Evolutionary conservation across 53 echinoderm and acorn worm species (phyloP).

Genomic region (Stichopus horrens): DNA sequence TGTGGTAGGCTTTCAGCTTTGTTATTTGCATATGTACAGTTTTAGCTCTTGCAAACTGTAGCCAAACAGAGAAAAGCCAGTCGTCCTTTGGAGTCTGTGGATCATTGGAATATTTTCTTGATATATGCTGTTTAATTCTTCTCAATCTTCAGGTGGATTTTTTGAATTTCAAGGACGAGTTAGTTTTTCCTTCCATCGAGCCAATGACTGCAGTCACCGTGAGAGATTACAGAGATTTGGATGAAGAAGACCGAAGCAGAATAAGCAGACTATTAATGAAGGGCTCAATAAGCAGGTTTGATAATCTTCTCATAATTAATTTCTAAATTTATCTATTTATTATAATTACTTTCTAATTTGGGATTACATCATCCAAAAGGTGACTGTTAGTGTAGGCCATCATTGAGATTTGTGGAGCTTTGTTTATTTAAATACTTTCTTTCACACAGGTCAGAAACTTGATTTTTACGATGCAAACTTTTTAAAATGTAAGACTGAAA

Average conservation of each 20-base stretch:
- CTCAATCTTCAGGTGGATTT: slow-evolving; percentile 72
- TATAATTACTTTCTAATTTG: too few species aligned
- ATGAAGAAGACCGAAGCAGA: slow-evolving; percentile 64
- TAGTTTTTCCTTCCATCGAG: slow-evolving; percentile 76
- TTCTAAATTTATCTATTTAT: too few species aligned
- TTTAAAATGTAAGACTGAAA: neutral
- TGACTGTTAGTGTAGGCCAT: too few species aligned
- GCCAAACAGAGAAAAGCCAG: neutral
- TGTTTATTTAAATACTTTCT: too few species aligned
- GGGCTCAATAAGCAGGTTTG: slow-evolving; percentile 52
- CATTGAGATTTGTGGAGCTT: too few species aligned
- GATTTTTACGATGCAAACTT: too few species aligned
- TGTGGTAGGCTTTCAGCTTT: too few species aligned
- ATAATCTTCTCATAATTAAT: too few species aligned
- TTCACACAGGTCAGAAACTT: too few species aligned
- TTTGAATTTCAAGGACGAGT: slow-evolving; percentile 58
- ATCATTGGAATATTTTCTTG: neutral
- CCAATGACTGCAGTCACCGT: slow-evolving; percentile 54
- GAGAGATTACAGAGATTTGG: slow-evolving; percentile 61
- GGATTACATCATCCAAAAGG: too few species aligned
- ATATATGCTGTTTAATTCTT: neutral
- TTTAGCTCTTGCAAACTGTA: too few species aligned
- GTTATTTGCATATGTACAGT: too few species aligned
- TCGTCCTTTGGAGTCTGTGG: neutral
- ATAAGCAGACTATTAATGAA: slow-evolving; percentile 68